Percentiles rank a stretch among this genome's conserved stretches.
phyloP scores from a whole-genome alignment of 2,888 invertebrate genomes.

The Caenorhabditis doughertyi region DNA sequence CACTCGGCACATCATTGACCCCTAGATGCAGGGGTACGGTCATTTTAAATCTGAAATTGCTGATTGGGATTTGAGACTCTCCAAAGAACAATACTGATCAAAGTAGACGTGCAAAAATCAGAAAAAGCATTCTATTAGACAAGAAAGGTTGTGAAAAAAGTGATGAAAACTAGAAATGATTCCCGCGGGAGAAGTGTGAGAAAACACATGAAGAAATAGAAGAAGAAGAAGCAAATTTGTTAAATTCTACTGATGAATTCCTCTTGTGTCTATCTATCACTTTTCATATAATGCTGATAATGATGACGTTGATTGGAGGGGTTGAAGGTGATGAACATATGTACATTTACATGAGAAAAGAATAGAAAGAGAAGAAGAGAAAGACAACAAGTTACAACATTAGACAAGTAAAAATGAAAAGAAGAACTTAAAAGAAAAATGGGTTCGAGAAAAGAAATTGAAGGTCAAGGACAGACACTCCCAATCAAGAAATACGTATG shows the following conservation, averaged over 20 bases:
- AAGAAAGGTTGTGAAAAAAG: constrained; percentile 7
- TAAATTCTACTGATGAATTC: constrained; percentile 30
- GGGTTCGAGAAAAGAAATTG: constrained; percentile 20
- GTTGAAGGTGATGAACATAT: constrained; percentile 22
- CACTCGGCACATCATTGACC: constrained; percentile 56
- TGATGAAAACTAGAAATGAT: constrained; percentile 45
- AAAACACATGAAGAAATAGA: not conserved
- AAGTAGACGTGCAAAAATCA: constrained; percentile 9
- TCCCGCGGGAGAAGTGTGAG: constrained; percentile 6
- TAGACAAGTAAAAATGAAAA: constrained; percentile 4
- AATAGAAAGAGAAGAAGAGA: not conserved
- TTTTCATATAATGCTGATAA: not conserved
- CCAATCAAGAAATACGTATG: not conserved
- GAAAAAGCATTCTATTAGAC: not conserved
- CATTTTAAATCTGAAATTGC: constrained; percentile 34
- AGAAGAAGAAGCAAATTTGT: constrained; percentile 34
- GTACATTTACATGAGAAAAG: constrained; percentile 15
- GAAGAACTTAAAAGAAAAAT: constrained; percentile 7
- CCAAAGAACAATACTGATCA: not conserved
- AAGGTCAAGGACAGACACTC: constrained; percentile 33
- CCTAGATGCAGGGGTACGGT: constrained; percentile 55
- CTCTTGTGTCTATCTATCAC: not conserved
- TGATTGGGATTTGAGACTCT: not conserved
- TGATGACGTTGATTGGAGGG: not conserved
- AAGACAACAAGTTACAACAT: constrained; percentile 44